Conservation (phyloP, 2,113 vertebrate genomes). For the Nematolebias whitei region DNA sequence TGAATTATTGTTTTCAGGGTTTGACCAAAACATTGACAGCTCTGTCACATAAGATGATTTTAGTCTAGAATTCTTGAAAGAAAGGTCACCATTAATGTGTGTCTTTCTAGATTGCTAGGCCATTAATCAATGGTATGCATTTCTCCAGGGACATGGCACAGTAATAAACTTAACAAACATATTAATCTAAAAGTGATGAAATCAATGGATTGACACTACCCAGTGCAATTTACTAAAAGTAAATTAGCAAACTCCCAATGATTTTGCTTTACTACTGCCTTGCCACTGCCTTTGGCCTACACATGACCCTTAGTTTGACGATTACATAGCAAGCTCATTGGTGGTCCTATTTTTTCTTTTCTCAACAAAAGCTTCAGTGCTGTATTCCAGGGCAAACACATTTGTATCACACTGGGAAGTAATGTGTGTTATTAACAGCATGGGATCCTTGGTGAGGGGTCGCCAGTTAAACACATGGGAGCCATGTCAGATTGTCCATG, state of each 20-base stretch:
- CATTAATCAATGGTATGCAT: too few species aligned
- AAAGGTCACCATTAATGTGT: too few species aligned
- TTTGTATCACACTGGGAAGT: constrained; percentile 37
- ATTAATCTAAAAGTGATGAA: too few species aligned
- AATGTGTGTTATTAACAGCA: constrained; percentile 53
- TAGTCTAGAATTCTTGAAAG: too few species aligned
- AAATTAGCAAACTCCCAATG: background rate
- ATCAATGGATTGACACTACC: background rate
- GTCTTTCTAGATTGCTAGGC: too few species aligned
- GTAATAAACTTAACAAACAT: too few species aligned
- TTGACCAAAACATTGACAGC: too few species aligned
- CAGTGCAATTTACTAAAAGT: background rate
- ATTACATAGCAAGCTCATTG: background rate
- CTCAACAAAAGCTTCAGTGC: background rate
- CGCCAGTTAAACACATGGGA: constrained; percentile 45
- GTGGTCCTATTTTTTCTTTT: background rate
- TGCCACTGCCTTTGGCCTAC: background rate
- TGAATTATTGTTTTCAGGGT: too few species aligned
- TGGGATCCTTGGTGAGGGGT: constrained; percentile 48
- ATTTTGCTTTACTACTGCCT: background rate
- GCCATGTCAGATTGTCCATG: constrained; percentile 52
- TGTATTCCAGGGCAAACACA: constrained; percentile 11
- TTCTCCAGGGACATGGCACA: too few species aligned
- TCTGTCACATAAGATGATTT: too few species aligned
- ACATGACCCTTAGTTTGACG: constrained; percentile 5